These are phyloP conservation scores for Trinectes maculatus DNA, from an alignment of 2,113 vertebrate genomes.

Conservation along the genomic window DNA sequence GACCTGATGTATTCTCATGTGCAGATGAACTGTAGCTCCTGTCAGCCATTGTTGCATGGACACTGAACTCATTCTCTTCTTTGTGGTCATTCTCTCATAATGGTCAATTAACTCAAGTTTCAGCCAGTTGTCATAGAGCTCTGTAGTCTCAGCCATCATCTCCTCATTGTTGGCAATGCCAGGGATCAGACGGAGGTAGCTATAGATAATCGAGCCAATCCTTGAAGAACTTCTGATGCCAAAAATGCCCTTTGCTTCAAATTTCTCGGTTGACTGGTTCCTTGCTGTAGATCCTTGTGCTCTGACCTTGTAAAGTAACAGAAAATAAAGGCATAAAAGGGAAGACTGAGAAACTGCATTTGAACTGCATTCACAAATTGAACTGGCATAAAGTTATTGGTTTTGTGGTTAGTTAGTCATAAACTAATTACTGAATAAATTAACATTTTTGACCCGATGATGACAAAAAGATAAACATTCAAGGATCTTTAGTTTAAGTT, in stretches of 20 bases:
- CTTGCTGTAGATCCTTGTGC: conserved; percentile 15
- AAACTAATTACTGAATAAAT: background rate
- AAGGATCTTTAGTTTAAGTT: background rate
- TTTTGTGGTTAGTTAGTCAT: background rate
- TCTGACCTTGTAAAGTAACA: conserved; percentile 41
- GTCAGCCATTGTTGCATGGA: conserved; percentile 80
- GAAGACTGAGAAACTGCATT: background rate
- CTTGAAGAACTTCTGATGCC: conserved; percentile 74
- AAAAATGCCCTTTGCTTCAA: conserved; percentile 60
- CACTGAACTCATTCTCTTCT: conserved; percentile 70
- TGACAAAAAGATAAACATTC: too few relatives aligned
- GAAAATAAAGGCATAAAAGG: background rate
- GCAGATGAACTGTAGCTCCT: conserved; percentile 80
- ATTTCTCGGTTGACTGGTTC: background rate
- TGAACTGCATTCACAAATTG: too few relatives aligned
- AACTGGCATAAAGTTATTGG: too few relatives aligned
- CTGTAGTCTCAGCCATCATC: conserved; percentile 74
- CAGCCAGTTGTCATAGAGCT: conserved; percentile 74
- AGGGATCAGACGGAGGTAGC: conserved; percentile 72
- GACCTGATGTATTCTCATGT: conserved; percentile 81
- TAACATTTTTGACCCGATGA: background rate
- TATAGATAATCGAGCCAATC: conserved; percentile 69
- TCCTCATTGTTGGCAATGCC: conserved; percentile 56
- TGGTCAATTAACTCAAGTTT: conserved; percentile 77
- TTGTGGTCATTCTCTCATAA: conserved; percentile 75